Evolutionary conservation across 2,888 invertebrate genomes (phyloP), one percentile per base, ranked within the genome.

Genomic region (Urechis unicinctus): DNA sequence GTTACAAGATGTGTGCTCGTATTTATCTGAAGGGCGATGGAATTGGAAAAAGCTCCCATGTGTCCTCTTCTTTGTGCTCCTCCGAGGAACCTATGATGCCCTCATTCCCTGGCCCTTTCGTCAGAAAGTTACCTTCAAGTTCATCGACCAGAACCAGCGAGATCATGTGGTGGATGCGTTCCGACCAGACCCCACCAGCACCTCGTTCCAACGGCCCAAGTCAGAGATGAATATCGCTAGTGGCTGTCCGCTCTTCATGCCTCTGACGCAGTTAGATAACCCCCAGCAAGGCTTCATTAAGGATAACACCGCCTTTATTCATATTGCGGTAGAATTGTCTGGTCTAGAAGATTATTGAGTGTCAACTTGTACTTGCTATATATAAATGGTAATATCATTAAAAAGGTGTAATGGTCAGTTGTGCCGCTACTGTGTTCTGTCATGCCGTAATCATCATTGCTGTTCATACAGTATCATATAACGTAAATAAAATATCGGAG

Each of bases 21-120:
- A 67, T 73, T 2, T 75, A 75, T 51, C 60, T 75, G 24, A 75
- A 75, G 57, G 75, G 74, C 2, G 75, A 75, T 55, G 74, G 74
- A 1, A 68, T 71, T 64, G 75, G 74, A 13, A 71, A 70, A 49
- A 67, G 66, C 3, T 68, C 66, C 1, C 71, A 74, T 57, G 51
- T 75, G 58, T 72, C 72, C 58, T 75, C 21, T 75, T 73, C 64
- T 75, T 75, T 60, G 73, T 73, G 4, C 55, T 75, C n/a, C 71
- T 74, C 71, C 59, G 66, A 50, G 73, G 75, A 1, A 72, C 73
- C 21, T 72, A 68, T 55, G 75, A 75, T 61, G 68, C 70, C 6
- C 55, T 74, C 29, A 61, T 74, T 17, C 59, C 59, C 21, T 75
- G 75, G 75, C 75, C 75, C 0, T 75, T 74, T 57, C 61, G 66